A percentile compares a stretch with the other conserved stretches of the same genome.
Evolutionary conservation across 2,797 vertebrate genomes (phyloP).

Genomic region (Rhynchonycteris naso): DNA sequence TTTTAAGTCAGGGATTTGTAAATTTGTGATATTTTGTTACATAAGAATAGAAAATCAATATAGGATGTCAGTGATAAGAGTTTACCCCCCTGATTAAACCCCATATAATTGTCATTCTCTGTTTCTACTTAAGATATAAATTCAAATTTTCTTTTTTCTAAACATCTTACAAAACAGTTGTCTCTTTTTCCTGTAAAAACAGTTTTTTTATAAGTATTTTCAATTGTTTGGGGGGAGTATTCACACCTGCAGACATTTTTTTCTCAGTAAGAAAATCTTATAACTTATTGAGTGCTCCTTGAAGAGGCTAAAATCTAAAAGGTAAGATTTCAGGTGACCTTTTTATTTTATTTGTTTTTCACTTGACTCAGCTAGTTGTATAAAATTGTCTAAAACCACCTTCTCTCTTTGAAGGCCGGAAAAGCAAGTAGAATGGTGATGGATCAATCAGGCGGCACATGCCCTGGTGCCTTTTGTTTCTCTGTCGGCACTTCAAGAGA

Average conservation of each 20-base stretch:
- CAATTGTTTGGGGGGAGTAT: background rate
- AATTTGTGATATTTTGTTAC: background rate
- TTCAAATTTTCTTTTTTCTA: background rate
- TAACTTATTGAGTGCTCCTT: background rate
- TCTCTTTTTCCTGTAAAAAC: background rate
- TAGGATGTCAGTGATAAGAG: background rate
- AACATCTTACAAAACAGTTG: background rate
- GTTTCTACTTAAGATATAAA: slow-evolving; percentile 12
- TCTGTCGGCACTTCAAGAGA: background rate
- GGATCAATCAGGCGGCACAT: background rate
- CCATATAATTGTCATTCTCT: background rate
- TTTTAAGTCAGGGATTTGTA: background rate
- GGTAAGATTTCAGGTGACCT: background rate
- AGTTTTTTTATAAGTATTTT: background rate
- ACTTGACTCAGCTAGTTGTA: background rate
- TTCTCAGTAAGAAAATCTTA: background rate
- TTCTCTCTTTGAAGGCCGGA: background rate
- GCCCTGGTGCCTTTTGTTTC: background rate
- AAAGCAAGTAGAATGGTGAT: background rate
- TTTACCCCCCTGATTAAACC: background rate
- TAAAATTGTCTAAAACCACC: background rate
- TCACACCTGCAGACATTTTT: background rate
- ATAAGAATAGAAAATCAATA: background rate
- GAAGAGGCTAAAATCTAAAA: slow-evolving; percentile 1
- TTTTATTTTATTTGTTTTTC: background rate